Evolutionary conservation across 2,113 vertebrate species (phyloP).

Genomic region (Agapornis roseicollis): DNA sequence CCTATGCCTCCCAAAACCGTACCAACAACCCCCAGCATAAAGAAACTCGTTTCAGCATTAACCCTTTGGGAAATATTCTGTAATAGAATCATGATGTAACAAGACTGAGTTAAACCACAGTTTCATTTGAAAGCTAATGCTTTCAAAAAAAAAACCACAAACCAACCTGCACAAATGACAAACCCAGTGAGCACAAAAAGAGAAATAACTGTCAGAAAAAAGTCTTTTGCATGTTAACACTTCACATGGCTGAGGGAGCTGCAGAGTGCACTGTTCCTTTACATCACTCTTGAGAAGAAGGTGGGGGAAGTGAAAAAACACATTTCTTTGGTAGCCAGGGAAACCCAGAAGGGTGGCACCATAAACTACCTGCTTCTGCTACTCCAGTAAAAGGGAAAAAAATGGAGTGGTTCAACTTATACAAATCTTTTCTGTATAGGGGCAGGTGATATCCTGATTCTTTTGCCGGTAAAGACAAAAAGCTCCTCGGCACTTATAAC

Average conservation of each 20-base stretch:
- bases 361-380: neutral
- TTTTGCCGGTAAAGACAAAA: neutral
- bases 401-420: neutral
- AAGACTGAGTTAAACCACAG: neutral
- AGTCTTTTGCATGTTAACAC: neutral
- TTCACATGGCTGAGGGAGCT: neutral
- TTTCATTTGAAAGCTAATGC: neutral
- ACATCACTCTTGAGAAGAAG: neutral
- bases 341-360: neutral
- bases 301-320: neutral
- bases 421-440: neutral
- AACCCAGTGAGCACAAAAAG: neutral
- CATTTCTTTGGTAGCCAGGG: neutral
- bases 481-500: neutral
- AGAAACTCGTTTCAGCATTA: neutral
- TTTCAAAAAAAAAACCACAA: neutral
- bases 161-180: neutral
- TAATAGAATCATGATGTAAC: neutral
- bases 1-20: neutral
- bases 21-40: neutral
- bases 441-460: neutral
- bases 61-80: neutral
- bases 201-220: neutral
- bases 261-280: neutral
- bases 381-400: neutral